Evolutionary conservation across 2,113 vertebrate genomes (phyloP).

Genomic region (Leucopsar rothschildi): DNA sequence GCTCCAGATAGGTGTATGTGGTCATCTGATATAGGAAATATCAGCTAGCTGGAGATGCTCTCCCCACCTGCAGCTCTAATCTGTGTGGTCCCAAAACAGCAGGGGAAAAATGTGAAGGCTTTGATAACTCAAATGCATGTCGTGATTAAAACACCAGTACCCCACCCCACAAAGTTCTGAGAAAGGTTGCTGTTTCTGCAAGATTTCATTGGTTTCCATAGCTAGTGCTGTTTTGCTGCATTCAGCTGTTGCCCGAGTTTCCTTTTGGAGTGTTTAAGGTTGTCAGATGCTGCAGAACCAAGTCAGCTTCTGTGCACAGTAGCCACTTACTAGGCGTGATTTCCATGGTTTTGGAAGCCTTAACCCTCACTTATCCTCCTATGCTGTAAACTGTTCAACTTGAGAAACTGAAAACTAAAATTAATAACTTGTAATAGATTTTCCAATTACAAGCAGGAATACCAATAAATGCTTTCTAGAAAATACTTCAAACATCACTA

Average conservation of each 20-base stretch:
- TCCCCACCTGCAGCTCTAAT: neutral
- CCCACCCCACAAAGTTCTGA: neutral
- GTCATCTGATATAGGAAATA: neutral
- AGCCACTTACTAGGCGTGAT: neutral
- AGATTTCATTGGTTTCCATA: neutral
- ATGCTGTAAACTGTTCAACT: neutral
- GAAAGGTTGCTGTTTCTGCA: neutral
- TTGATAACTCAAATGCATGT: neutral
- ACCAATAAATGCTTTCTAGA: conserved; percentile 11
- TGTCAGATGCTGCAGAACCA: neutral
- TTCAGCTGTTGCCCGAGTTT: neutral
- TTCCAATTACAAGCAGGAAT: conserved; percentile 37
- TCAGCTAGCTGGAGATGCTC: neutral
- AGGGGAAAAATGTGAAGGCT: neutral
- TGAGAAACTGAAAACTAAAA: conserved; percentile 5
- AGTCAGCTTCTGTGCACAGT: neutral
- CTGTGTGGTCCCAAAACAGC: rapidly evolving
- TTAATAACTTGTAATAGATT: conserved; percentile 13
- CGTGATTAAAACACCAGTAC: neutral
- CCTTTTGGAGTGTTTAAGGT: neutral
- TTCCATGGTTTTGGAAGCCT: neutral
- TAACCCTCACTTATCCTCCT: neutral
- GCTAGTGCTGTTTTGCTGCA: neutral
- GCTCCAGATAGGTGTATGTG: neutral
- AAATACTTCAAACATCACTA: conserved; percentile 9